Evolutionary conservation across 2,797 vertebrate genomes (phyloP), one percentile per base, ranked within the genome.

Genomic region (Orestias chungarensis): DNA sequence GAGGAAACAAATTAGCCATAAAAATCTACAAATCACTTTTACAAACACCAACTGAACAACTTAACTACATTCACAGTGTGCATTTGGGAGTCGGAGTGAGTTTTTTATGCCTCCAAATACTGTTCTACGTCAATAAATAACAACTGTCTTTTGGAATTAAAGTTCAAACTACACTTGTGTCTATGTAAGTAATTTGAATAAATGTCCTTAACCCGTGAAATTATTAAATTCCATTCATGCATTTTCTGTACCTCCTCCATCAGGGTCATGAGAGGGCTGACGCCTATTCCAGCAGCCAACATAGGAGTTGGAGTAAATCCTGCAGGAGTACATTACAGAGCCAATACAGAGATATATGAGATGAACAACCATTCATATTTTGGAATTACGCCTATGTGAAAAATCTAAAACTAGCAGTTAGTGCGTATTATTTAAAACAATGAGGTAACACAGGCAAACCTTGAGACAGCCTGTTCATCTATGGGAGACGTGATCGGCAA

Each of bases 101-200:
- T 61, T 40, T 61, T 38, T 31, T 40, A 61, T 15, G 38, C 42
- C 59, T 62, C 35, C 17, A 42, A 35, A 42, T 42, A 15, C 35
- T 62, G 31, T 38, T 61, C 25, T 62, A 25, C 42, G 35, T 35
- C n/a, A 40, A 14, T 62, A 62, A 62, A 40, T 62, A 40, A 62
- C 59, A 62, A 42, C 35, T 40, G 38, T 62, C 57, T 61, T n/a
- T 62, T 42, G 11, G 23, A 25, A 42, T 42, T 25, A 5, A 25
- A 62, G 35, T 1, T 42, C 11, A 62, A 62, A 40, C 35, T 62
- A 42, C 35, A 40, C 23, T 25, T 62, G 42, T 42, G 15, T 62
- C 38, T 40, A 42, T 62, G 35, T 62, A 62, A 62, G 59, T 62
- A 62, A 62, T 62, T 25, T 62, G 59, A 62, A 42, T 62, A 62